These are phyloP conservation scores for Rutilus rutilus DNA, from an alignment of 2,113 vertebrate species.

Conservation along the genomic window DNA sequence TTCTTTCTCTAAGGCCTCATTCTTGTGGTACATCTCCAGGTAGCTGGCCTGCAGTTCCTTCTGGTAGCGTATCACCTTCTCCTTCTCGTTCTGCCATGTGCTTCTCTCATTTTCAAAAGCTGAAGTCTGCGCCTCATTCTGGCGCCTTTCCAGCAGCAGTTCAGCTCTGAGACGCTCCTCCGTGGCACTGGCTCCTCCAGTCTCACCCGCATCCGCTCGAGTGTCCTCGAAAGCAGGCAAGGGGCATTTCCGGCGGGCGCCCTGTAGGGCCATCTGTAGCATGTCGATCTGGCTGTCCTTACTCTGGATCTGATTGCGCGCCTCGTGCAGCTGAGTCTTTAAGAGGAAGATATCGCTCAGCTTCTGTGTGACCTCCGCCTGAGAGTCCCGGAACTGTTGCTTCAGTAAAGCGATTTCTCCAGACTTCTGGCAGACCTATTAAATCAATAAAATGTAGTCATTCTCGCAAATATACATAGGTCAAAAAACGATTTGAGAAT, in stretches of 20 bases:
- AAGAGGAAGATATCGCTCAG: slow-evolving; percentile 93
- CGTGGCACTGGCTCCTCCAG: slow-evolving; percentile 59
- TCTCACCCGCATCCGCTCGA: slow-evolving; percentile 65
- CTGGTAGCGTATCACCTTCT: slow-evolving; percentile 84
- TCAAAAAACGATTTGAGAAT: not conserved
- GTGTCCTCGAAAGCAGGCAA: slow-evolving; percentile 68
- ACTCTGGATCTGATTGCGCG: slow-evolving; percentile 79
- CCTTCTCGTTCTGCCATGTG: slow-evolving; percentile 95
- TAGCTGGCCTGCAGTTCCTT: slow-evolving; percentile 92
- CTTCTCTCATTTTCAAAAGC: slow-evolving; percentile 90
- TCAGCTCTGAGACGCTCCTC: slow-evolving; percentile 90
- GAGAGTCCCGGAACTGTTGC: slow-evolving; percentile 93
- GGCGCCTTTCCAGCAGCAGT: slow-evolving; percentile 89
- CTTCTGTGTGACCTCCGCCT: slow-evolving; percentile 93
- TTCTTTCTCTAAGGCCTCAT: slow-evolving; percentile 86
- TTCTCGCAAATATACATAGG: not conserved
- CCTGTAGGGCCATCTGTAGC: slow-evolving; percentile 80
- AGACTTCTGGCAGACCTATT: slow-evolving; percentile 94
- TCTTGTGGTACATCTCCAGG: slow-evolving; percentile 94
- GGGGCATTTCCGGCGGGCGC: slow-evolving; percentile 59
- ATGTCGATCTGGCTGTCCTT: slow-evolving; percentile 83
- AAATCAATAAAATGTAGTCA: not conserved
- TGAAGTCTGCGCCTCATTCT: slow-evolving; percentile 88
- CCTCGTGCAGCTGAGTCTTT: slow-evolving; percentile 90
- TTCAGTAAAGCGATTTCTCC: slow-evolving; percentile 95